A percentile compares a stretch with the other conserved stretches of the same genome.
These are phyloP conservation scores for Clistopyga incitator DNA, from an alignment of 2,888 invertebrate species.

Conservation along the genomic window DNA sequence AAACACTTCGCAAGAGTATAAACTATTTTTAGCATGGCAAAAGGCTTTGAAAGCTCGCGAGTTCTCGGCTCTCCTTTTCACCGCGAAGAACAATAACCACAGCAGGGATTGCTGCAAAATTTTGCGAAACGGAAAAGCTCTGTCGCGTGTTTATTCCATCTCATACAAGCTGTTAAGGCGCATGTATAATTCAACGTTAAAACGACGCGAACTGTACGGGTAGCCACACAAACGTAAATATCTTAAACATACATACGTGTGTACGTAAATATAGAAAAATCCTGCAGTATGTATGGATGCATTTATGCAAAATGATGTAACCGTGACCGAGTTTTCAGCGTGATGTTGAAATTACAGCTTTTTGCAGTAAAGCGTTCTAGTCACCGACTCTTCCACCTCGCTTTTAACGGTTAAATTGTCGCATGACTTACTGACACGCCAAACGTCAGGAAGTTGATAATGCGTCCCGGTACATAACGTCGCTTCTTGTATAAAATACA, in stretches of 20 bases:
- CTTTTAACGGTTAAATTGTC: slow-evolving; percentile 39
- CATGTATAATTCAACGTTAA: slow-evolving; percentile 25
- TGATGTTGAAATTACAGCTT: slow-evolving; percentile 42
- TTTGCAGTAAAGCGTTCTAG: not conserved
- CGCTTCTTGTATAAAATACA: slow-evolving; percentile 21
- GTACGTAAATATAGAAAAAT: not conserved
- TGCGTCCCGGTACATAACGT: not conserved
- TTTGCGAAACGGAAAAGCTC: slow-evolving; percentile 21
- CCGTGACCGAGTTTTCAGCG: slow-evolving; percentile 46
- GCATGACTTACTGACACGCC: slow-evolving; percentile 36
- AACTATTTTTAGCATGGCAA: slow-evolving; percentile 39
- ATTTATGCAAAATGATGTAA: slow-evolving; percentile 31
- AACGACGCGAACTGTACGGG: not conserved
- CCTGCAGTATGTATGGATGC: not conserved
- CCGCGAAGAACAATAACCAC: slow-evolving; percentile 37
- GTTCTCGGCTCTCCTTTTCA: slow-evolving; percentile 23
- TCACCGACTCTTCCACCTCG: slow-evolving; percentile 17
- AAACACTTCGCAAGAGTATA: slow-evolving; percentile 19
- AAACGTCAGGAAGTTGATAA: slow-evolving; percentile 40
- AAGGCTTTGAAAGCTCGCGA: slow-evolving; percentile 26
- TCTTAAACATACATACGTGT: not conserved
- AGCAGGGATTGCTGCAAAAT: slow-evolving; percentile 8
- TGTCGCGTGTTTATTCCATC: slow-evolving; percentile 16
- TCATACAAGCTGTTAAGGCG: slow-evolving; percentile 13
- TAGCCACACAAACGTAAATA: not conserved